A percentile compares a stretch with the other conserved stretches of the same genome.
phyloP scores from a whole-genome alignment of 53 echinoderm and acorn worm genomes.

The Crossaster papposus region DNA sequence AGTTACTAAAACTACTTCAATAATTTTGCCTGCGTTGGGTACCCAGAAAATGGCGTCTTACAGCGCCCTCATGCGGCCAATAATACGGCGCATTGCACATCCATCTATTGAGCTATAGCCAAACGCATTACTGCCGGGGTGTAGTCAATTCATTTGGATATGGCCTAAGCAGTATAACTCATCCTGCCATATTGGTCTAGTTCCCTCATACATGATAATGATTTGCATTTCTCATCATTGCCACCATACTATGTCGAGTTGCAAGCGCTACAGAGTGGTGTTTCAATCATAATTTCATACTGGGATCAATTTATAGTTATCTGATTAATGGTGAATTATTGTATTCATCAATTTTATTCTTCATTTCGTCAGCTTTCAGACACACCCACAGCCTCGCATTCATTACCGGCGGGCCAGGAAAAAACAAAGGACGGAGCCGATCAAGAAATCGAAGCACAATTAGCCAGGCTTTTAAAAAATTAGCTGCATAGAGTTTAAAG shows the following conservation, averaged over 20 bases:
- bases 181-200: neutral
- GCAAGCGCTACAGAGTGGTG: neutral
- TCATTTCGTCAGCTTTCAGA: constrained; percentile 66
- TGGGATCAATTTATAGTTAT: too few species aligned
- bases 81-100: too few species aligned
- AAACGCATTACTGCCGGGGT: too few species aligned
- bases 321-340: neutral
- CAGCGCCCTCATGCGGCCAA: too few species aligned
- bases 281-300: neutral
- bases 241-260: neutral
- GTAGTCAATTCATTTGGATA: neutral
- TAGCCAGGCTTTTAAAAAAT: constrained; percentile 77
- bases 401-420: constrained; percentile 58
- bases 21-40: too few species aligned
- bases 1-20: too few species aligned
- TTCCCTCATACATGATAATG: neutral
- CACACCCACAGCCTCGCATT: constrained; percentile 75
- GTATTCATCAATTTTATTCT: neutral
- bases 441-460: constrained; percentile 76
- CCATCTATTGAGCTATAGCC: neutral
- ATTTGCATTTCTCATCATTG: neutral
- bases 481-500: neutral
- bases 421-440: constrained; percentile 53
- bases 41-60: too few species aligned
- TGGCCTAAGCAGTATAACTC: neutral